Evolutionary conservation across 2,888 invertebrate species (phyloP).

Genomic region (Steromphala cineraria): DNA sequence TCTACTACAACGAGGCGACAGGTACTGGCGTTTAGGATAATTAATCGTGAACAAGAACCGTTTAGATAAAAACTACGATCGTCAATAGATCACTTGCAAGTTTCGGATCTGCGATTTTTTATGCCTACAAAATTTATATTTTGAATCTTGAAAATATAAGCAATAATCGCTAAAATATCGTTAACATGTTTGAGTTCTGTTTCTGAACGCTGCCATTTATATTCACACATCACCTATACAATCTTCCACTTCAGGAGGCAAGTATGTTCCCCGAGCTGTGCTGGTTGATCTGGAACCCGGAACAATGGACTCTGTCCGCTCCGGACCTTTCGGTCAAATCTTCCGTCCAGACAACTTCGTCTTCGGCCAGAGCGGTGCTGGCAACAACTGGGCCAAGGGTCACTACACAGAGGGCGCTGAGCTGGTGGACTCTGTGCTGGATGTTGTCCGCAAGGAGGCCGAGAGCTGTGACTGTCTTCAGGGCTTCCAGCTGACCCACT

Average conservation of each 20-base stretch:
- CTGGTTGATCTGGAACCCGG: conserved; percentile 95
- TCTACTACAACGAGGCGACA: conserved; percentile 91
- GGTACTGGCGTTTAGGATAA: conserved; percentile 28
- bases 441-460: conserved; percentile 72
- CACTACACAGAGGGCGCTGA: conserved; percentile 74
- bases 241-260: conserved; percentile 78
- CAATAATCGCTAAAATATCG: too few relatives aligned
- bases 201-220: too few relatives aligned
- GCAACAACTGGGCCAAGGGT: conserved; percentile 70
- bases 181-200: too few relatives aligned
- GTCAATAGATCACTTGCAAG: too few relatives aligned
- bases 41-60: too few relatives aligned
- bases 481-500: conserved; percentile 77
- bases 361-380: conserved; percentile 77
- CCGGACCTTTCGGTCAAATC: conserved; percentile 92
- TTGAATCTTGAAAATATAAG: too few relatives aligned
- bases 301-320: conserved; percentile 95
- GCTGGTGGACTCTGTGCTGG: conserved; percentile 72
- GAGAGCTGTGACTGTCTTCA: conserved; percentile 73
- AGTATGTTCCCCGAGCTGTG: conserved; percentile 94
- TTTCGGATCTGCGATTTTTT: too few relatives aligned
- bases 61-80: too few relatives aligned
- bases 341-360: conserved; percentile 97
- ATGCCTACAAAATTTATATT: too few relatives aligned
- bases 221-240: too few relatives aligned